Conservation (phyloP, 2,113 vertebrate species). For the Deroptyus accipitrinus region DNA sequence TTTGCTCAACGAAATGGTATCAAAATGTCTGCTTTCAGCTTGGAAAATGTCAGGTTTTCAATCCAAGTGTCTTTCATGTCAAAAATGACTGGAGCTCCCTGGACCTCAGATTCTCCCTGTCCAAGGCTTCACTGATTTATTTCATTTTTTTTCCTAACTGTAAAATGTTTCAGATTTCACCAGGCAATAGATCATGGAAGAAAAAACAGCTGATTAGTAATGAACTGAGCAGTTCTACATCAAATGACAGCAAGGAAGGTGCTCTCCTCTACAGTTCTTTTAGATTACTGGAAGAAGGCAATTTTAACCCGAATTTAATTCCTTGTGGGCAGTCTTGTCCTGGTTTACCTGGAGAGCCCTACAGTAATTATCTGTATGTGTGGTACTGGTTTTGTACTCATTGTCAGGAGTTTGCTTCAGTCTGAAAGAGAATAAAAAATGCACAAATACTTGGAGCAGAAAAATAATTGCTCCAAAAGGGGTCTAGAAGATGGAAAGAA, state of each 20-base stretch:
- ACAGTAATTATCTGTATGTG: not conserved
- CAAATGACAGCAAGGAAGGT: not conserved
- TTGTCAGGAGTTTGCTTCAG: not conserved
- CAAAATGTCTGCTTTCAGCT: not conserved
- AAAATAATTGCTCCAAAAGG: not conserved
- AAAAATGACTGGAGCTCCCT: not conserved
- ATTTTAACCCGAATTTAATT: not conserved
- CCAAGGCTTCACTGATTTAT: not conserved
- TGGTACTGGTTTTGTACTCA: not conserved
- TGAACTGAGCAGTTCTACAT: not conserved
- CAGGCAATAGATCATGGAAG: not conserved
- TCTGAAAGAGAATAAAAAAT: not conserved
- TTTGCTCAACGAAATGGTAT: not conserved
- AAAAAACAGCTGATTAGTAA: not conserved
- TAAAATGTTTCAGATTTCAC: not conserved
- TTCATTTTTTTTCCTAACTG: not conserved
- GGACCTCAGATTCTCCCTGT: not conserved
- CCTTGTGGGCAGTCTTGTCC: not conserved
- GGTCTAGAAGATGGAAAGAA: not conserved
- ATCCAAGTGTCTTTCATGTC: not conserved
- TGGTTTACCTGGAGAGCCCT: not conserved
- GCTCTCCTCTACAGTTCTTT: not conserved
- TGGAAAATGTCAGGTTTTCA: slow-evolving; percentile 7
- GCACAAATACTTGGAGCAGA: not conserved
- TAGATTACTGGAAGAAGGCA: not conserved